phyloP scores from a whole-genome alignment of 2,888 invertebrate species.

The Melipona beecheii region DNA sequence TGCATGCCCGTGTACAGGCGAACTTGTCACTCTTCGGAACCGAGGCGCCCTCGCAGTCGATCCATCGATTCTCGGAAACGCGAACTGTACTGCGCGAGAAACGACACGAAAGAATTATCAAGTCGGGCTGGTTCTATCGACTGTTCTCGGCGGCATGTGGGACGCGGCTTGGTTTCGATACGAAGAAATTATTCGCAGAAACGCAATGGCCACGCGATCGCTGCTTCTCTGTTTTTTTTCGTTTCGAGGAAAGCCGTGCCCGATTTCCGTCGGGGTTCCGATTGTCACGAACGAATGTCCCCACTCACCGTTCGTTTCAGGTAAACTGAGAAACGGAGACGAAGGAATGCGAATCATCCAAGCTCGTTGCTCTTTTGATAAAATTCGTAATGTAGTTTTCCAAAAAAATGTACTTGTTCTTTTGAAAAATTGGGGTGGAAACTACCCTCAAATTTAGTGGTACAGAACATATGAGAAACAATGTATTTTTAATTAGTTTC shows the following conservation, averaged over 20 bases:
- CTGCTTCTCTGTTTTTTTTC: not conserved
- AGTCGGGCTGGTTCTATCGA: conserved; percentile 29
- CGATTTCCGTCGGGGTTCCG: conserved; percentile 38
- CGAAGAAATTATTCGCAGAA: conserved; percentile 46
- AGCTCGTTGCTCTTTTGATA: no score
- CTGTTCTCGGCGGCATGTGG: conserved; percentile 27
- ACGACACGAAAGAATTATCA: conserved; percentile 38
- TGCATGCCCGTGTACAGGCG: conserved; percentile 31
- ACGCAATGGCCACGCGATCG: conserved; percentile 40
- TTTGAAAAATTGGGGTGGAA: no score
- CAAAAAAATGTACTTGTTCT: no score
- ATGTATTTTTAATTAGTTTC: no score
- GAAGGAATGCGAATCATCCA: not conserved
- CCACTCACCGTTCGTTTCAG: not conserved
- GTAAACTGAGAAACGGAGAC: conserved; percentile 19
- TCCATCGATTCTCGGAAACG: conserved; percentile 44
- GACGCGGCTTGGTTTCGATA: conserved; percentile 52
- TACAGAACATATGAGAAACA: no score
- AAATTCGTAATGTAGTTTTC: no score
- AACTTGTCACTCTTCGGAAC: conserved; percentile 43
- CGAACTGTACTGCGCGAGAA: conserved; percentile 10
- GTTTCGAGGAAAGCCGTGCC: conserved; percentile 29
- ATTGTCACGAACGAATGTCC: conserved; percentile 19
- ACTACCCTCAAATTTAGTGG: no score
- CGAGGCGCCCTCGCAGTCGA: not conserved